phyloP scores from a whole-genome alignment of 1,140 invertebrate species.

The Neotoxoptera formosana region DNA sequence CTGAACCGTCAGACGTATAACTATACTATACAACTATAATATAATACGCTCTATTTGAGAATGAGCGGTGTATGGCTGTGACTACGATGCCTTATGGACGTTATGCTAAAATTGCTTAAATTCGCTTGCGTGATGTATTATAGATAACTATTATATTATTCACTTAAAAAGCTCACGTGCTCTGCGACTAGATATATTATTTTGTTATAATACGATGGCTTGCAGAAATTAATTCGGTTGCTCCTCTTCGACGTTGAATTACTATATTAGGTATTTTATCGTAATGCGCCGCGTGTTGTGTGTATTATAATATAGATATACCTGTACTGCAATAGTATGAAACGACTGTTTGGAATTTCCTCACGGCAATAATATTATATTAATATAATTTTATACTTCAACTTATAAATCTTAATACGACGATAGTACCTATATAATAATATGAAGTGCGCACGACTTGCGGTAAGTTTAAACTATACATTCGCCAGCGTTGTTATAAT shows the following conservation, averaged over 20 bases:
- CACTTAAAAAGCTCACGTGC: slow-evolving; percentile 1
- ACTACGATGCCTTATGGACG: neutral
- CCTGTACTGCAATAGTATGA: neutral
- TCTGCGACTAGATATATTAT: neutral
- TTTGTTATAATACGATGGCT: neutral
- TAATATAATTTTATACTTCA: neutral
- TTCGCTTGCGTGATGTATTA: slow-evolving; percentile 31
- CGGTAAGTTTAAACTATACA: neutral
- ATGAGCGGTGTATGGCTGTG: neutral
- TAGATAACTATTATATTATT: neutral
- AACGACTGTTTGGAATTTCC: neutral
- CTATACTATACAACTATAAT: too few species aligned
- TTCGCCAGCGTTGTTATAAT: neutral
- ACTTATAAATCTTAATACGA: neutral
- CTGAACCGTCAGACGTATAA: neutral
- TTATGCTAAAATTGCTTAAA: slow-evolving; percentile 6
- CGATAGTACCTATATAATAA: too few species aligned
- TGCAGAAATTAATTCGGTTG: neutral
- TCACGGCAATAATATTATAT: neutral
- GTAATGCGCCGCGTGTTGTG: neutral
- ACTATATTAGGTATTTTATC: neutral
- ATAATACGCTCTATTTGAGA: too few species aligned
- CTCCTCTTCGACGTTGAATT: neutral
- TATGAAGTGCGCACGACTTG: neutral
- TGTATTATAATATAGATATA: too few species aligned